These are phyloP conservation scores for Murina feae DNA, from an alignment of 2,113 vertebrate genomes.

Conservation along the genomic window DNA sequence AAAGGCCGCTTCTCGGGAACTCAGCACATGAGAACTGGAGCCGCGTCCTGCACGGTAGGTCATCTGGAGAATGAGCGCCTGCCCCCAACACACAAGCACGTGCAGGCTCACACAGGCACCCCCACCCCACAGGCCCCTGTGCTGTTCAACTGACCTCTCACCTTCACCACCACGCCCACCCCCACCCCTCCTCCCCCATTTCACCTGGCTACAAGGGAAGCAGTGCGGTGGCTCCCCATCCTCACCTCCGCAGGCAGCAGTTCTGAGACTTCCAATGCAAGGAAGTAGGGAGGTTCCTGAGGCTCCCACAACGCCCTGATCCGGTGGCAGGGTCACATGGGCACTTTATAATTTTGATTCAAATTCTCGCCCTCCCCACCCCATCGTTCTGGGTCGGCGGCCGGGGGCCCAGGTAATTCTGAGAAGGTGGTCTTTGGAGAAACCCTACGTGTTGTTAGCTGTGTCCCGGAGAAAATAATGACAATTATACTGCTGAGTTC, in stretches of 20 bases:
- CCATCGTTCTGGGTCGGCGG: accelerated
- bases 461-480: neutral
- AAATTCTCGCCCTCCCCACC: neutral
- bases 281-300: no score
- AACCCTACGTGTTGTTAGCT: neutral
- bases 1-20: neutral
- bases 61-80: no score
- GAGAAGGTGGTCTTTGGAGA: neutral
- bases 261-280: neutral
- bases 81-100: neutral
- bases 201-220: neutral
- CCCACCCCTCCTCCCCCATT: neutral
- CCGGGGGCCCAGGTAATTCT: neutral
- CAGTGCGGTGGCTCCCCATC: neutral
- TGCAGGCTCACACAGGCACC: accelerated
- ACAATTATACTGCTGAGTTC: neutral
- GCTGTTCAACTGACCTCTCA: neutral
- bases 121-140: neutral
- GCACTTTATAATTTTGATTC: neutral
- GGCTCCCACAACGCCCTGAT: no score
- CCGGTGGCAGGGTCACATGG: neutral
- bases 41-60: neutral
- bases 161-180: neutral
- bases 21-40: neutral
- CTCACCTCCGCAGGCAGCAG: neutral